phyloP scores from a whole-genome alignment of 2,797 vertebrate species.

The Clarias platycephalus region DNA sequence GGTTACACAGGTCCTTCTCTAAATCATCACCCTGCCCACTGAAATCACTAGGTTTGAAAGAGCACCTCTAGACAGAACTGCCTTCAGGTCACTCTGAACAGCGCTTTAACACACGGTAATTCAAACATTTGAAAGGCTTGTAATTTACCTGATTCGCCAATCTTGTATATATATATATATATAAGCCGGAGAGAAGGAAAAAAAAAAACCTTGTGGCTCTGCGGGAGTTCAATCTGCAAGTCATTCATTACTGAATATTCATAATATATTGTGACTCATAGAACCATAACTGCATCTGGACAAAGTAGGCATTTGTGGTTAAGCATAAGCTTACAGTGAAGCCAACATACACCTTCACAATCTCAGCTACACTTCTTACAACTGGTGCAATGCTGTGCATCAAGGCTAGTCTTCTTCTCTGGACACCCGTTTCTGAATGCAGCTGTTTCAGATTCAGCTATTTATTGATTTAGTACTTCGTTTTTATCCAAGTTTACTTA shows the following conservation, averaged over 20 bases:
- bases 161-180: not conserved
- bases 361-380: not conserved
- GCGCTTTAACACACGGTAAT: not conserved
- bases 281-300: not conserved
- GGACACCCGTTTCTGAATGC: not conserved
- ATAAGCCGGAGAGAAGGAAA: no score
- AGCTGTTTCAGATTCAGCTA: no score
- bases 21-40: conserved; percentile 3
- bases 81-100: not conserved
- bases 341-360: not conserved
- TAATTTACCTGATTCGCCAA: not conserved
- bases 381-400: not conserved
- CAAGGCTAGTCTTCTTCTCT: not conserved
- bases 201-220: not conserved
- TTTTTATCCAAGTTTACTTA: no score
- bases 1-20: conserved; percentile 23
- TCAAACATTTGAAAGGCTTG: not conserved
- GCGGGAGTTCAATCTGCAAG: not conserved
- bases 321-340: not conserved
- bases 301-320: not conserved
- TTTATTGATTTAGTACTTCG: no score
- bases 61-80: not conserved
- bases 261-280: not conserved
- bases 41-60: not conserved
- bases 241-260: not conserved